phyloP scores from a whole-genome alignment of 2,113 vertebrate species.

The Otus sunia region DNA sequence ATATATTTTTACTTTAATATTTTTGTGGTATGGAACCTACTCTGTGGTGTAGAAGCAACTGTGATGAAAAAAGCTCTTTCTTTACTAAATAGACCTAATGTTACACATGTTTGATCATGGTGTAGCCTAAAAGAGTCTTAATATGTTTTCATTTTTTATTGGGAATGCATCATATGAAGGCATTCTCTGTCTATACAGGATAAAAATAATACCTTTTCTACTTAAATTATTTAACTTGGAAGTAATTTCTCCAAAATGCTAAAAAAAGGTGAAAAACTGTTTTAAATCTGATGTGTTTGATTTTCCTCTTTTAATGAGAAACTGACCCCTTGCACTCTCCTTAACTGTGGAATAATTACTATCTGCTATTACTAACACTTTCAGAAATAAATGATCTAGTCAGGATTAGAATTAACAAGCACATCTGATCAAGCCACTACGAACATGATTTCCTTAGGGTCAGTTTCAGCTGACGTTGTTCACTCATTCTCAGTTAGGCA shows the following conservation, averaged over 20 bases:
- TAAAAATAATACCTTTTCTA: neutral
- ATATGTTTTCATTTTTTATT: neutral
- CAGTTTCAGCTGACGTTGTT: constrained; percentile 13
- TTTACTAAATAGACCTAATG: neutral
- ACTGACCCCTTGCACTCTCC: constrained; percentile 39
- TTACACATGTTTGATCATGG: neutral
- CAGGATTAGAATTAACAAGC: constrained; percentile 50
- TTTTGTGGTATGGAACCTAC: neutral
- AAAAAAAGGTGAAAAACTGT: neutral
- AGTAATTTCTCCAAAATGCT: neutral
- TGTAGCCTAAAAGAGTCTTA: neutral
- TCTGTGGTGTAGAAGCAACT: neutral
- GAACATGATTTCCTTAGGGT: neutral
- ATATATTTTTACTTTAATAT: neutral
- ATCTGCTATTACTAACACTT: constrained; percentile 52
- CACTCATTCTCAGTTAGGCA: constrained; percentile 12
- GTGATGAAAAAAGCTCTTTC: neutral
- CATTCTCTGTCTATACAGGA: neutral
- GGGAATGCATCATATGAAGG: neutral
- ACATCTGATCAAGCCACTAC: neutral
- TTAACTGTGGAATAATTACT: constrained; percentile 54
- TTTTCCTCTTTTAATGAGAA: constrained; percentile 37
- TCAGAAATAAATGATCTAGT: constrained; percentile 52
- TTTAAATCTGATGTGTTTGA: constrained; percentile 6
- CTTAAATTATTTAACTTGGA: neutral